These are phyloP conservation scores for Strigamia maritima DNA, from an alignment of 2,888 invertebrate species.

Conservation along the genomic window DNA sequence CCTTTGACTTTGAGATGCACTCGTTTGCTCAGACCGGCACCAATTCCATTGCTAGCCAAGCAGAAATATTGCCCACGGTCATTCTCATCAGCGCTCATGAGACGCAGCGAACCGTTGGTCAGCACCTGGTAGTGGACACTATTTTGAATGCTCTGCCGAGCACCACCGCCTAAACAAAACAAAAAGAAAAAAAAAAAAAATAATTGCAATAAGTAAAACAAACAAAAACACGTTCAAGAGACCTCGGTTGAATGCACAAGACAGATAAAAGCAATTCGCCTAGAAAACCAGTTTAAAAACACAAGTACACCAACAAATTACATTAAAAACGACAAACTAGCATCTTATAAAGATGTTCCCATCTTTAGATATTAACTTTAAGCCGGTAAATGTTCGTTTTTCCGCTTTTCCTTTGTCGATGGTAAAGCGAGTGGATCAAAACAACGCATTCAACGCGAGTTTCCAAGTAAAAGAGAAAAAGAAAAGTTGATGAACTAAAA, in stretches of 20 bases:
- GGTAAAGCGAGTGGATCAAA: not conserved
- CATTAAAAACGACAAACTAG: not conserved
- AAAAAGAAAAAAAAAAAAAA: not conserved
- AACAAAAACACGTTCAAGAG: not conserved
- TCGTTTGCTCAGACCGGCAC: constrained; percentile 67
- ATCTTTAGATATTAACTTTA: not conserved
- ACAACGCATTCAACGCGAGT: not conserved
- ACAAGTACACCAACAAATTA: not conserved
- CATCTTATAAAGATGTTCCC: not conserved
- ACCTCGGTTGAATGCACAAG: not conserved
- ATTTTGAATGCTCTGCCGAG: constrained; percentile 37
- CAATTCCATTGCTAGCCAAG: constrained; percentile 93
- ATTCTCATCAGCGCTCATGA: constrained; percentile 38
- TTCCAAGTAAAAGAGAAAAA: not conserved
- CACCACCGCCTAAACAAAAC: constrained; percentile 6
- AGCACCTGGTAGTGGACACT: constrained; percentile 38
- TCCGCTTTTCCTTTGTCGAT: not conserved
- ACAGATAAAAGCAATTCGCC: not conserved
- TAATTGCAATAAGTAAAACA: constrained; percentile 1
- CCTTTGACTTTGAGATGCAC: constrained; percentile 37
- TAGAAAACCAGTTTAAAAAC: constrained; percentile 5
- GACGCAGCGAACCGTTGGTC: constrained; percentile 35
- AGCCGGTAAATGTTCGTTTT: not conserved
- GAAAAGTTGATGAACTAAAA: not conserved
- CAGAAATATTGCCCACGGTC: constrained; percentile 80